Evolutionary conservation across 1,140 invertebrate genomes (phyloP), one percentile per base, ranked within the genome.

Genomic region (Arctopsyche grandis): DNA sequence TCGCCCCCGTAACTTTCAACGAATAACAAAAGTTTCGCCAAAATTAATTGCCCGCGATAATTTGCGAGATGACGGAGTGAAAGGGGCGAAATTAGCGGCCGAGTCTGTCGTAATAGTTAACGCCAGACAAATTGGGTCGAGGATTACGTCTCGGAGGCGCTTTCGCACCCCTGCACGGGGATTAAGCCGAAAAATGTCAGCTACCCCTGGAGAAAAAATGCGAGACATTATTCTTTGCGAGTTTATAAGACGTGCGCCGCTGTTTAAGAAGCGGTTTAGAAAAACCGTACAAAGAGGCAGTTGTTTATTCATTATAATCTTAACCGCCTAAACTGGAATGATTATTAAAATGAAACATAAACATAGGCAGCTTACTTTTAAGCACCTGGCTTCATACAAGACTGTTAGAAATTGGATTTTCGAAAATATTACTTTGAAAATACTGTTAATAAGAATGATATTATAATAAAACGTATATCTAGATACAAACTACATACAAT

Each of bases 31-130:
- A 80, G 70, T 80, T 78, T 22, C 63, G 7, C 60, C 19, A 66
- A 78, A 80, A 80, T 78, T 80, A 80, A 80, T 80, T 80, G 79
- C 58, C 79, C 79, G 79, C 71, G 79, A 80, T 80, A 80, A 80
- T 80, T 80, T 80, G 76, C 79, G 79, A 80, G 79, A 80, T 80
- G 79, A 80, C 79, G 75, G 69, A 80, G 73, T 74, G 75, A 78
- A 80, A 80, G 69, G 70, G 75, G 71, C 69, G 58, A 80, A 78
- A 77, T 80, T 78, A 80, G 79, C 60, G 46, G 21, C 46, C 43
- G 48, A 24, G 22, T 22, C 24, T 22, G 58, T 16, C 69, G 29
- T 22, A 70, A 70, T 70, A 70, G 69, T 70, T 70, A 70, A 29
- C 69, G 69, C 12, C 63, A 38, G 44, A 74, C 71, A 74, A 74